Base-by-base conservation (phyloP, 2,113 vertebrate species). In the Rhinogobius similis region DNA sequence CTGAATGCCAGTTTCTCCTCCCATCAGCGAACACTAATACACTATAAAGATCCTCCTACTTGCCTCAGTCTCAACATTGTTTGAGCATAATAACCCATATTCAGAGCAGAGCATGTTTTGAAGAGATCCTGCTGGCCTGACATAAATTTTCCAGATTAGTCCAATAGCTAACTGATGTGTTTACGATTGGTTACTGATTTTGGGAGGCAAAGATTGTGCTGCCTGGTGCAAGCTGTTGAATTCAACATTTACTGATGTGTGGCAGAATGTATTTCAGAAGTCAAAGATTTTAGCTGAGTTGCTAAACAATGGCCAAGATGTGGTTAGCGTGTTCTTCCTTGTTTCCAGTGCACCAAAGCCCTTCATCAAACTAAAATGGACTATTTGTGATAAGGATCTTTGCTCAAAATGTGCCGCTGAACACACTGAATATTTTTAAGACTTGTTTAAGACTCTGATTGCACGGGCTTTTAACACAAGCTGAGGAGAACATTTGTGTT, bases 21-120 rank as follows among this genome's bases (percentile, higher is more conserved):
- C 88, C 82, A 74, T 77, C 74, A 59, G 58, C 65, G 52, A 65
- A 56, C 83, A 52, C 70, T 65, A 55, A 13, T 73, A 73, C 81
- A 77, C 43, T 56, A 76, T 63, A 72, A 78, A 82, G 83, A 72
- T 76, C 84, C 88, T 83, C 84, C 85, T 82, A 77, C 66, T 71
- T 50, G 26, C 55, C 21, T 32, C 56, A 32, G 8, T 67, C 67
- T 41, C 50, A 26, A 71, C 59, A 39, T 18, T 20, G 29, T 58
- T 26, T 29, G 2, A 18, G 55, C 5, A 58, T 13, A 41, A 36
- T 56, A 26, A 56, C 23, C 26, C 55, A 18, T 0, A 9, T 16
- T 29, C 26, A 29, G 13, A 58, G 26, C 2, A 8, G 55, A 13
- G 5, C 26, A 1, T 58, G 26, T 29, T 58, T 27, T 58, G 55